Base-by-base conservation (phyloP, 2,797 vertebrate genomes). In the Halcyon chelicuti region DNA sequence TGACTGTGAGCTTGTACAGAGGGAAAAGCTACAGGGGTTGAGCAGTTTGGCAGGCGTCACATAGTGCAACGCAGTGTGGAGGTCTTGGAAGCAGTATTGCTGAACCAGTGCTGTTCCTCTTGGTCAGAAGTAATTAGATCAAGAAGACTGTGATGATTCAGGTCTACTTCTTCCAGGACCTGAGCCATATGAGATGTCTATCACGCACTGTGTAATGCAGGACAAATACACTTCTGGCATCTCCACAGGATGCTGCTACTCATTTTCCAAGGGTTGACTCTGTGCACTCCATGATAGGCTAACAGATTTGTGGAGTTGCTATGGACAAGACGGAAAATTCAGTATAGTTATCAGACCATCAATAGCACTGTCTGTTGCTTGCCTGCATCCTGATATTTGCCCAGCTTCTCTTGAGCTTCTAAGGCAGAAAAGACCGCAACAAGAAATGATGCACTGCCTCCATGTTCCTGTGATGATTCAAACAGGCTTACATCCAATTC, bases 221-320 rank as follows among this genome's bases (percentile, higher is more conserved):
- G 68, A 71, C 29, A 55, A 91, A 91, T 61, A 35, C 46, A 21
- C 26, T 87, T 74, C 67, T 83, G 73, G 72, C 74, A 75, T n/a
- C 37, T 84, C 58, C 63, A n/a, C 12, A 21, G 35, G 23, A 51
- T 71, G n/a, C 63, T 88, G 42, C 28, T 68, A 26, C 51, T 44
- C 6, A 4, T 71, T 84, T 88, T 88, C 63, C 52, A 35, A 44
- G 29, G 40, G 21, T 44, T 80, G 68, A 55, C 28, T 61, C 35
- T 66, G n/a, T 66, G 39, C 39, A 39, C 21, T 54, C 25, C 16
- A 58, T 47, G 49, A 22, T 12, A 70, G 57, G 37, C 58, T 62
- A 62, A 54, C 26, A 58, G 58, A 49, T 60, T 63, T 86, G 39
- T 40, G 46, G 46, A 90, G 61, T 9, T 79, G 52, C 40, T 40